Conservation (phyloP, 2,797 vertebrate species). For the Pangasius macronema region DNA sequence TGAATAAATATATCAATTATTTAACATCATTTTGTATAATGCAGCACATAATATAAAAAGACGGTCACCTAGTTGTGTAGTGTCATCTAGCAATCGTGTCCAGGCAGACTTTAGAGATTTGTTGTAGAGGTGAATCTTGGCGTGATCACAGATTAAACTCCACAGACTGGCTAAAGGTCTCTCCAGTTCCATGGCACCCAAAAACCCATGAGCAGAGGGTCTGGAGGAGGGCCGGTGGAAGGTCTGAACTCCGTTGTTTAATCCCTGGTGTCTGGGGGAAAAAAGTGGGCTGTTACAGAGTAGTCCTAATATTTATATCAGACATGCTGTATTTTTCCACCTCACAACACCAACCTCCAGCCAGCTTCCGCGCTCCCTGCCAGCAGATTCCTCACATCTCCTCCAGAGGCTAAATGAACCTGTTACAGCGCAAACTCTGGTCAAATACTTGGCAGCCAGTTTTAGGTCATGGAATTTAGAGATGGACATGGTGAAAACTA, state of each 20-base stretch:
- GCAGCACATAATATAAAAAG: background rate
- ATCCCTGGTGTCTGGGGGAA: constrained; percentile 81
- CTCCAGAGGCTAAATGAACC: constrained; percentile 87
- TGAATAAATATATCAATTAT: background rate
- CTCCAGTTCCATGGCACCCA: constrained; percentile 85
- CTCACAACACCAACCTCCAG: constrained; percentile 85
- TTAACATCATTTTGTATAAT: background rate
- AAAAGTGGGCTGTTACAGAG: background rate
- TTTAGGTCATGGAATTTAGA: background rate
- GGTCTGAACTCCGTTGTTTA: constrained; percentile 83
- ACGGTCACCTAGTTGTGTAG: constrained; percentile 87
- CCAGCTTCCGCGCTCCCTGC: constrained; percentile 77
- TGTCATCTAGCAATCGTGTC: constrained; percentile 86
- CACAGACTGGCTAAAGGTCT: constrained; percentile 82
- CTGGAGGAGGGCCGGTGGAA: constrained; percentile 87
- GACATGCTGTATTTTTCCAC: background rate
- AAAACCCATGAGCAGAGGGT: constrained; percentile 85
- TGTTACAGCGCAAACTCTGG: constrained; percentile 60
- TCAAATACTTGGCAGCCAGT: constrained; percentile 21
- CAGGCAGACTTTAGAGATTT: constrained; percentile 81
- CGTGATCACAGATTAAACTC: constrained; percentile 84
- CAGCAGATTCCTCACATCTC: constrained; percentile 84
- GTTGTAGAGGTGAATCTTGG: constrained; percentile 85
- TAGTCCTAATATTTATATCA: background rate
- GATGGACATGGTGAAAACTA: background rate